Percentiles rank a stretch among this genome's conserved stretches.
Evolutionary conservation across 2,888 invertebrate genomes (phyloP).

Genomic region (Acheta domesticus): DNA sequence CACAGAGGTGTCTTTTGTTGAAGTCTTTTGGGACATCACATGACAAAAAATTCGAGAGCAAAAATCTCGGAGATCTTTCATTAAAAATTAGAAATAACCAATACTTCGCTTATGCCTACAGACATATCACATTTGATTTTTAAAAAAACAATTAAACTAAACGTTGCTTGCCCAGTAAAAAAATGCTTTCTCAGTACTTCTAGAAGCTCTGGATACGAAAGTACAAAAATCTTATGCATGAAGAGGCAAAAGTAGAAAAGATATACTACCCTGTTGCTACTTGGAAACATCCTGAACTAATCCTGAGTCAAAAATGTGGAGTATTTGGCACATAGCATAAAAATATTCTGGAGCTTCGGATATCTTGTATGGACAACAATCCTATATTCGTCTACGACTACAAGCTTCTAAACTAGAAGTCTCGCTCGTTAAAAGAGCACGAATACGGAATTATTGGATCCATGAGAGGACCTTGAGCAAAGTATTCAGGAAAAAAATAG

Average conservation of each 20-base stretch:
- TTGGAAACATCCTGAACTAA: neutral
- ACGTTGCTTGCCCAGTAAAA: too few species aligned
- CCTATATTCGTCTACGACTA: neutral
- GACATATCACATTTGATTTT: neutral
- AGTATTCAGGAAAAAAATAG: neutral
- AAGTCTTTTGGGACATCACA: neutral
- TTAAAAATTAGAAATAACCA: neutral
- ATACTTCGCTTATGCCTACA: neutral
- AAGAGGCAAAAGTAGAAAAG: too few species aligned
- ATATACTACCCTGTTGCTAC: neutral
- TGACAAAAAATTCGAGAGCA: conserved; percentile 2
- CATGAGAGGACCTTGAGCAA: neutral
- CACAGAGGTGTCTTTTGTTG: conserved; percentile 10
- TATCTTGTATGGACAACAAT: neutral
- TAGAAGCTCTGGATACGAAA: neutral
- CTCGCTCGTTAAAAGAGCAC: neutral
- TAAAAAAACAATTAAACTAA: neutral
- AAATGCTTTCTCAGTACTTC: too few species aligned
- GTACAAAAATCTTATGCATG: neutral
- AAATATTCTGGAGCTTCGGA: neutral
- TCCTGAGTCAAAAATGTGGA: neutral
- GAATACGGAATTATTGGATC: neutral
- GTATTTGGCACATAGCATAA: neutral
- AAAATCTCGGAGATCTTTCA: neutral
- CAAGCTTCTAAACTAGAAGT: too few species aligned